Evolutionary conservation across 2,888 invertebrate genomes (phyloP).

Genomic region (Hermaeophaga mercurialis): DNA sequence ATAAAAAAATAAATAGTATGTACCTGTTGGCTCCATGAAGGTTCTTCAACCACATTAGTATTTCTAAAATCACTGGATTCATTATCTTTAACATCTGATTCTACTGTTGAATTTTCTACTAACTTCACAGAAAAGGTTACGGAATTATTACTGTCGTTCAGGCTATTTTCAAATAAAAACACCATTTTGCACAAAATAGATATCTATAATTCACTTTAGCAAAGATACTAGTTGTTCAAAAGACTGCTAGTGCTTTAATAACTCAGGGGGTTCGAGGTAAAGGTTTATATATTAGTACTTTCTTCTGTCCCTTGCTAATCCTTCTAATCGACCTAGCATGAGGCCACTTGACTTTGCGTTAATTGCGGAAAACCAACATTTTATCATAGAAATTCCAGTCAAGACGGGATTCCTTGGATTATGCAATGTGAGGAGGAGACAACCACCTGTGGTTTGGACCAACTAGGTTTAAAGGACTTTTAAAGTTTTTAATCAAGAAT

Average conservation of each 20-base stretch:
- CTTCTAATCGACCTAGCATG: background rate
- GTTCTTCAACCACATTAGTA: no score
- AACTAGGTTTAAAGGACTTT: no score
- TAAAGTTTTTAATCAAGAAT: no score
- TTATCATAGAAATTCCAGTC: background rate
- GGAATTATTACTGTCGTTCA: background rate
- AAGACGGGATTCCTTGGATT: background rate
- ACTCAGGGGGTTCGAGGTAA: background rate
- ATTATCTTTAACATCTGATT: background rate
- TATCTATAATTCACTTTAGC: no score
- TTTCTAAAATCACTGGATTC: no score
- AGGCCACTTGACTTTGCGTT: background rate
- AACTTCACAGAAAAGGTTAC: background rate
- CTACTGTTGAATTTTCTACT: background rate
- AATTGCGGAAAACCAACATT: background rate
- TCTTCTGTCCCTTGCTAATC: background rate
- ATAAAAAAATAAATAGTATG: no score
- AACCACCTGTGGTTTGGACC: background rate
- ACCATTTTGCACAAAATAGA: conserved; percentile 1
- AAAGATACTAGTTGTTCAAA: background rate
- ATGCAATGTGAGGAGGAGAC: background rate
- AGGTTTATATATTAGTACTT: background rate
- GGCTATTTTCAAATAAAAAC: background rate
- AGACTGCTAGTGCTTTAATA: background rate
- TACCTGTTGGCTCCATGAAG: background rate